A percentile compares a stretch with the other conserved stretches of the same genome.
phyloP scores from a whole-genome alignment of 2,113 vertebrate genomes.

The Saccopteryx bilineata region DNA sequence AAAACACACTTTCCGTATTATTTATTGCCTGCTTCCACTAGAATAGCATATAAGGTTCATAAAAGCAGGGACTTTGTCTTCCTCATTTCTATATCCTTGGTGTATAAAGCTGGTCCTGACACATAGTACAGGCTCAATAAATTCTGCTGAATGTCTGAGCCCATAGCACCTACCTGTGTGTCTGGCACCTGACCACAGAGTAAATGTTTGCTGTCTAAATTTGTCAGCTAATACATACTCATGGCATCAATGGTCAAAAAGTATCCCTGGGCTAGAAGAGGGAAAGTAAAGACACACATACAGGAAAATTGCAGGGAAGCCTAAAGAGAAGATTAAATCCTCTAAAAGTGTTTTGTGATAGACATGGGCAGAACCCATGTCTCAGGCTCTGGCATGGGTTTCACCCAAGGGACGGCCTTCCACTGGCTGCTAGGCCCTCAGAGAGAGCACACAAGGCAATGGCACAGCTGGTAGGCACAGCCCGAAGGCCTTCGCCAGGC shows the following conservation, averaged over 20 bases:
- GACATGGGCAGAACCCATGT: neutral
- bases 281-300: neutral
- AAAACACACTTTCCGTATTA: neutral
- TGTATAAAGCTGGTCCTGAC: neutral
- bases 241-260: neutral
- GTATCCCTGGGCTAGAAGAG: neutral
- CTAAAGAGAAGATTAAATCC: neutral
- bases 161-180: neutral
- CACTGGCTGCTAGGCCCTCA: neutral
- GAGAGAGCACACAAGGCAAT: accelerated
- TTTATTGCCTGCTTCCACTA: neutral
- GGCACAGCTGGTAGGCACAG: neutral
- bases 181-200: neutral
- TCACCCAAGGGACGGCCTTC: neutral
- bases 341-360: neutral
- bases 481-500: neutral
- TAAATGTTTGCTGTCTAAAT: neutral
- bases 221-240: neutral
- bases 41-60: neutral
- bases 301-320: conserved; percentile 16
- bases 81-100: neutral
- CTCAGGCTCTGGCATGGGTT: neutral
- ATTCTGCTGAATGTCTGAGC: neutral
- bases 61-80: neutral
- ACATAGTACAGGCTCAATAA: neutral